Conservation (phyloP, 2,888 invertebrate species). For the Pseudococcus jackbeardsleyi region DNA sequence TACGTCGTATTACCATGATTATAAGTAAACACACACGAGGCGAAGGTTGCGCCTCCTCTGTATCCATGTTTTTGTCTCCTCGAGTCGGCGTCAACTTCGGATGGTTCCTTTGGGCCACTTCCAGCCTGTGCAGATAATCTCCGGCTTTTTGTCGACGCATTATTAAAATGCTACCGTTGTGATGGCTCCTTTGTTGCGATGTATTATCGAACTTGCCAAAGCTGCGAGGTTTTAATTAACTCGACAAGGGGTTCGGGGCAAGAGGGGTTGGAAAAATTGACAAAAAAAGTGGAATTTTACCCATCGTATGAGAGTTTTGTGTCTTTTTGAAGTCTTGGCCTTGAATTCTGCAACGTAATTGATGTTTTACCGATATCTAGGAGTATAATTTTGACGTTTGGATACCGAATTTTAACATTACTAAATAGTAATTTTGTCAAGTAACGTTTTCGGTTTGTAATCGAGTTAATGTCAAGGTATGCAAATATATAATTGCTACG, state of each 20-base stretch:
- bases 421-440: constrained; percentile 4
- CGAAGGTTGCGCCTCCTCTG: neutral
- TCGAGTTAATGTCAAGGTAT: constrained; percentile 18
- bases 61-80: constrained; percentile 26
- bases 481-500: constrained; percentile 13
- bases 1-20: constrained; percentile 16
- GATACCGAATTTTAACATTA: neutral
- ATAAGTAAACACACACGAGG: neutral
- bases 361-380: neutral
- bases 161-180: neutral
- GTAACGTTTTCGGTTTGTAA: constrained; percentile 4
- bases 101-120: neutral
- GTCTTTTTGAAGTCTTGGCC: neutral
- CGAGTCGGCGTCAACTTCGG: neutral
- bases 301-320: too few relatives aligned
- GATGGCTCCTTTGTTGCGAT: neutral
- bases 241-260: neutral
- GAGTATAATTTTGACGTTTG: neutral
- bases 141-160: neutral
- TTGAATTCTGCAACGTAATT: neutral
- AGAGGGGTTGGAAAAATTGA: neutral
- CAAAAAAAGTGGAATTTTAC: neutral
- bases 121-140: neutral
- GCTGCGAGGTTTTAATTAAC: neutral
- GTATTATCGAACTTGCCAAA: neutral